These are phyloP conservation scores for Capitulum mitella DNA, from an alignment of 2,888 invertebrate genomes.

Conservation along the genomic window DNA sequence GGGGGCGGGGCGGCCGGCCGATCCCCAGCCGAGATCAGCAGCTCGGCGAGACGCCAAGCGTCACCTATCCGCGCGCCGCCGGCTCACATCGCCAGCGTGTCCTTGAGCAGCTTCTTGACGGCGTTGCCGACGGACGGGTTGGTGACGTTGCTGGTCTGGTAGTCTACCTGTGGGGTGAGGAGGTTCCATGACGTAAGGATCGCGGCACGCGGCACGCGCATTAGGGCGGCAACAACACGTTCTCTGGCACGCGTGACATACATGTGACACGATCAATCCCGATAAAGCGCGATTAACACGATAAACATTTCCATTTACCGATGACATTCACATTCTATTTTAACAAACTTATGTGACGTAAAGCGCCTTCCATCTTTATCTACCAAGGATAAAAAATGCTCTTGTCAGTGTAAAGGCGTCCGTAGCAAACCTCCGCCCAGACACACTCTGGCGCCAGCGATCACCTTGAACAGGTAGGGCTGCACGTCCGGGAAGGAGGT, in stretches of 20 bases:
- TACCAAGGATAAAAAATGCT: no score
- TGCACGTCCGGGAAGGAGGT: constrained; percentile 87
- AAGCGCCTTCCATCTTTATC: no score
- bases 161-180: constrained; percentile 41
- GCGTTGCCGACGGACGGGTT: constrained; percentile 68
- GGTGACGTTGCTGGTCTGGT: constrained; percentile 55
- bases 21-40: no score
- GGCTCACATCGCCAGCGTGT: constrained; percentile 55
- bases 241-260: no score
- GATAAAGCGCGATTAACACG: not conserved
- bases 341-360: no score
- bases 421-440: not conserved
- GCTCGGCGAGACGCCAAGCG: not conserved
- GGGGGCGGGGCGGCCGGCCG: not conserved
- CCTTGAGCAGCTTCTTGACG: constrained; percentile 80
- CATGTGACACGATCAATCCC: no score
- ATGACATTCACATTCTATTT: no score
- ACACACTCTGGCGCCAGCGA: constrained; percentile 27
- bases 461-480: constrained; percentile 91
- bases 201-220: no score
- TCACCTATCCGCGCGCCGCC: not conserved
- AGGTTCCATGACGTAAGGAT: no score
- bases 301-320: no score
- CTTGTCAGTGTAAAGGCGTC: no score
- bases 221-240: no score